Percentiles rank a stretch among this genome's conserved stretches.
Evolutionary conservation across 2,888 invertebrate species (phyloP).

Genomic region (Spodoptera picta): DNA sequence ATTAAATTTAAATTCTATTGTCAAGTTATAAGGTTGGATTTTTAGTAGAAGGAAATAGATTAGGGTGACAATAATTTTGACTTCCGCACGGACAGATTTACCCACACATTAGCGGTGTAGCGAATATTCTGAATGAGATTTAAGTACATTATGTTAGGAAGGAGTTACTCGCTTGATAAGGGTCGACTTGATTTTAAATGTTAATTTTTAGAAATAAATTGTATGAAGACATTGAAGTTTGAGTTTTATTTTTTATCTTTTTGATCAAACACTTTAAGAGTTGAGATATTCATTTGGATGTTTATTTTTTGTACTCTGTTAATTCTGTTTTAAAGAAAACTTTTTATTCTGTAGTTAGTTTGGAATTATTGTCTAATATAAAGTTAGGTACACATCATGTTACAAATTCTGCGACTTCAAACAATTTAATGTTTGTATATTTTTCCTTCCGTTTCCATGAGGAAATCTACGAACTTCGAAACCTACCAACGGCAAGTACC

Average conservation of each 20-base stretch:
- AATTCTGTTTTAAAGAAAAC: no score
- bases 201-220: conserved; percentile 53
- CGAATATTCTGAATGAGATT: conserved; percentile 69
- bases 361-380: no score
- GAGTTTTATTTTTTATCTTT: conserved; percentile 22
- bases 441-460: no score
- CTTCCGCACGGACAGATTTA: conserved; percentile 79
- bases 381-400: no score
- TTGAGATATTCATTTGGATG: no score
- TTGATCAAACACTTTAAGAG: conserved; percentile 7
- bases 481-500: no score
- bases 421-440: no score
- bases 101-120: conserved; percentile 83
- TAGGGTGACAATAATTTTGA: conserved; percentile 69
- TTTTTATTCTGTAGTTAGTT: no score
- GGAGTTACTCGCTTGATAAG: conserved; percentile 56
- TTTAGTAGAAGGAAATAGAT: conserved; percentile 3
- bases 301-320: no score
- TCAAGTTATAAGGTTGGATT: conserved; percentile 22
- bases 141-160: conserved; percentile 57
- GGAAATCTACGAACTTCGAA: no score
- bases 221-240: conserved; percentile 32
- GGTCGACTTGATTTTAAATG: conserved; percentile 55
- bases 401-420: no score
- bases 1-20: conserved; percentile 33